Evolutionary conservation across 2,113 vertebrate genomes (phyloP).

Genomic region (Dendrocopos noguchii): DNA sequence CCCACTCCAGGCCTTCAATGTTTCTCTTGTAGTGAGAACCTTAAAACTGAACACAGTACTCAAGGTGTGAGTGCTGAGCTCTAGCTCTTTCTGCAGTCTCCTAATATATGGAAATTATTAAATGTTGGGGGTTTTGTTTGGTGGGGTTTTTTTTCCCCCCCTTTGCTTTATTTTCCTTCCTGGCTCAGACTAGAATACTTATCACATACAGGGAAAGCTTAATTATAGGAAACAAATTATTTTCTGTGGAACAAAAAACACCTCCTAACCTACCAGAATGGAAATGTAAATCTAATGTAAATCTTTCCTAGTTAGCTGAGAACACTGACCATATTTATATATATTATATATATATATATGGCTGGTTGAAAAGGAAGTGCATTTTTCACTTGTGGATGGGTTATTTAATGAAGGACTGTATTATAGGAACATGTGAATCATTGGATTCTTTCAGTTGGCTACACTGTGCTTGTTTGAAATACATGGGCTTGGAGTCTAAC

Average conservation of each 20-base stretch:
- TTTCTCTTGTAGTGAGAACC: too few relatives aligned
- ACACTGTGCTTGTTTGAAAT: slow-evolving; percentile 69
- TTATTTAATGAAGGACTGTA: slow-evolving; percentile 72
- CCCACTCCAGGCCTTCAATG: neutral
- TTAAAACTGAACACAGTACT: too few relatives aligned
- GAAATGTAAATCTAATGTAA: slow-evolving; percentile 75
- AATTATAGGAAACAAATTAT: slow-evolving; percentile 24
- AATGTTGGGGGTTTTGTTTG: neutral
- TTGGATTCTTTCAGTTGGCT: slow-evolving; percentile 65
- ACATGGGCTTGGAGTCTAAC: slow-evolving; percentile 41
- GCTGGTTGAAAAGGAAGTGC: slow-evolving; percentile 69
- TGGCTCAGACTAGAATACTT: slow-evolving; percentile 51
- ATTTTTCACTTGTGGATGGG: slow-evolving; percentile 58
- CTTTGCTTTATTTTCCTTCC: slow-evolving; percentile 46
- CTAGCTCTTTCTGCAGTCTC: slow-evolving; percentile 22
- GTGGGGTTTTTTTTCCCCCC: neutral
- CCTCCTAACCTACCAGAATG: slow-evolving; percentile 56
- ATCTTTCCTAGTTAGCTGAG: slow-evolving; percentile 65
- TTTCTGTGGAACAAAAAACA: slow-evolving; percentile 68
- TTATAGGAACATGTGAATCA: slow-evolving; percentile 69
- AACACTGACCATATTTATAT: slow-evolving; percentile 50
- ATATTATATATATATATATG: slow-evolving; percentile 21
- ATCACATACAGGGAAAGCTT: slow-evolving; percentile 30
- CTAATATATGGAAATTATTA: slow-evolving; percentile 20
- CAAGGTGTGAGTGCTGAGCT: too few relatives aligned